Base-by-base conservation (phyloP, 2,888 invertebrate species). In the Eupithecia centaureata region DNA sequence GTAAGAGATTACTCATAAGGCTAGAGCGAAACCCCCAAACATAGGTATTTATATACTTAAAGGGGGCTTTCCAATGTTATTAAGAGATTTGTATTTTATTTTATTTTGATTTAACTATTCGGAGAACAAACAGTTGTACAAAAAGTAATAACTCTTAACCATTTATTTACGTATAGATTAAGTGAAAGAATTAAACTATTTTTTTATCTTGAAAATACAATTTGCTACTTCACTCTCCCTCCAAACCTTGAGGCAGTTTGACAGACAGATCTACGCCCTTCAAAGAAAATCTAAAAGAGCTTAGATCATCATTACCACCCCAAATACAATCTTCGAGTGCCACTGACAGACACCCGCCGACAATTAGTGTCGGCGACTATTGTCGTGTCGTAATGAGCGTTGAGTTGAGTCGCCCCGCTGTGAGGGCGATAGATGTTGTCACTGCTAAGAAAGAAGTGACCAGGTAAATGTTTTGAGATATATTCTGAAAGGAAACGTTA, bases 301-400 rank as follows among this genome's bases (percentile, higher is more conserved):
- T 32, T 61, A 18, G 15, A 15, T 61, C 58, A 30, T 35, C 33
- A 47, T 60, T 30, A 33, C 25, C 32, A 65, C 12, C 32, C 59
- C 25, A 58, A 62, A 67, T 60, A 15, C 13, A 18, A 33, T 51
- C 59, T 38, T 27, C 22, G 59, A n/a, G 35, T 73, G 74, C 58
- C n/a, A n/a, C n/a, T n/a, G 61, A 56, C 47, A 52, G 73, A 75
- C 73, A 76, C 70, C 70, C 63, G 64, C 63, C 63, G 65, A 72
- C 77, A 77, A 77, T 77, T 77, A 75, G 67, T 63, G 76, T 72
- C 70, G 72, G 58, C 58, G 51, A 56, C 63, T 32, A 70, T 71
- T 70, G 69, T 71, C 60, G 65, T 54, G 66, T 61, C 25, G 67
- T 77, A 77, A 77, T 75, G 76, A 75, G 70, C 67, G 67, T 67